phyloP scores from a whole-genome alignment of 2,113 vertebrate genomes.

The Acinonyx jubatus region DNA sequence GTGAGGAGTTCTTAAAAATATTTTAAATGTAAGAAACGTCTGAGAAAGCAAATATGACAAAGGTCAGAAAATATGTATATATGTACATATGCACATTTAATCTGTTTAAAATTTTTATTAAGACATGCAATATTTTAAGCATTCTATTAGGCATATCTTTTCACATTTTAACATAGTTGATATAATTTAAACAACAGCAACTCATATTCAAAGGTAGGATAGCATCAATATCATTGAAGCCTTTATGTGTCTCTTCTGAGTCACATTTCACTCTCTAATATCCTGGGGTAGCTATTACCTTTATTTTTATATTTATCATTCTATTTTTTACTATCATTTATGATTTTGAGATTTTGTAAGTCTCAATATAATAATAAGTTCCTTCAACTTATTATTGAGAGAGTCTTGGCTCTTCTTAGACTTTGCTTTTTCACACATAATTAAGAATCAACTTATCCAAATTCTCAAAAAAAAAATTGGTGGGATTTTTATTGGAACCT shows the following conservation, averaged over 20 bases:
- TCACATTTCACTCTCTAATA: background rate
- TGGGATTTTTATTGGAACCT: background rate
- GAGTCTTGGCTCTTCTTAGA: background rate
- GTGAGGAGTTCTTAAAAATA: background rate
- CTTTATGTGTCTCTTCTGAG: background rate
- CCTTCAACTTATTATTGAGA: background rate
- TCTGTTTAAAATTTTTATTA: background rate
- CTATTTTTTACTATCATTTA: background rate
- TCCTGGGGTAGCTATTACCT: background rate
- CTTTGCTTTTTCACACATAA: background rate
- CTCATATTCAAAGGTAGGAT: background rate
- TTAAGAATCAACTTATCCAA: background rate
- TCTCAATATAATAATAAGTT: no score
- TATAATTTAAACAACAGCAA: background rate
- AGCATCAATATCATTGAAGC: background rate
- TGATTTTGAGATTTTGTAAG: background rate
- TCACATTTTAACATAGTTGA: background rate
- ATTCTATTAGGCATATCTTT: background rate
- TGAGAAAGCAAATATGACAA: background rate
- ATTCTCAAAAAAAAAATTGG: background rate
- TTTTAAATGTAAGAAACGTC: background rate
- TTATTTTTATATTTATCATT: background rate
- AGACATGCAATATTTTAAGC: background rate
- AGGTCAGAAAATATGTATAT: background rate
- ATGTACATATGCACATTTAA: background rate